These are phyloP conservation scores for Aphaenogaster rudis DNA, from an alignment of 1,140 invertebrate genomes.

Conservation along the genomic window DNA sequence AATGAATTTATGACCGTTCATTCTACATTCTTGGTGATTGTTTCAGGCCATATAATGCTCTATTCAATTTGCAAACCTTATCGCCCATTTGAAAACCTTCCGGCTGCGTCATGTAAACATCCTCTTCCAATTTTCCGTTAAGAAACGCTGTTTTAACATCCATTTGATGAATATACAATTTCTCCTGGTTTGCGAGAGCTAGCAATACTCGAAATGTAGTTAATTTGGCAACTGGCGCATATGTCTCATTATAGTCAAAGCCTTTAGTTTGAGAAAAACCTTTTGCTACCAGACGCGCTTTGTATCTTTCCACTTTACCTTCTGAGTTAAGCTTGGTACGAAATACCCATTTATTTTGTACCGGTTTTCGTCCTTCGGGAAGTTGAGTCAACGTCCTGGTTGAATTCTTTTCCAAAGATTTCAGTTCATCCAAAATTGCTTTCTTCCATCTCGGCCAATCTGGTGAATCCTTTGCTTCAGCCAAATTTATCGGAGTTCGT, in stretches of 20 bases:
- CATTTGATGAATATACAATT: not conserved
- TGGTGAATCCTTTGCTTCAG: not conserved
- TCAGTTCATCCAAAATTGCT: not conserved
- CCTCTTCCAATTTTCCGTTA: not conserved
- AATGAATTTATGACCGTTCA: not conserved
- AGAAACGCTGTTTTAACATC: not conserved
- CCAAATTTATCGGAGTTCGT: not conserved
- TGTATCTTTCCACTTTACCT: not conserved
- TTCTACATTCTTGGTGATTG: not conserved
- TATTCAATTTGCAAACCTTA: not conserved
- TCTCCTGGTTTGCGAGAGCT: not conserved
- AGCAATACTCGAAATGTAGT: not conserved
- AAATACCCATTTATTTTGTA: not conserved
- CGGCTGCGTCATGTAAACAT: not conserved
- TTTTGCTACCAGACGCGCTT: not conserved
- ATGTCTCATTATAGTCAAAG: not conserved
- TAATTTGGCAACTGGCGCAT: not conserved
- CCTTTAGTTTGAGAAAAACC: not conserved
- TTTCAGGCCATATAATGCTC: not conserved
- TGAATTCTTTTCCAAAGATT: not conserved
- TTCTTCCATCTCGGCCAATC: not conserved
- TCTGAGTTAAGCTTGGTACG: not conserved
- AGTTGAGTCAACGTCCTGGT: not conserved
- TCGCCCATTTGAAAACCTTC: not conserved
- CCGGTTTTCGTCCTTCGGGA: not conserved